Base-by-base conservation (phyloP, 2,113 vertebrate species). In the Vombatus ursinus region DNA sequence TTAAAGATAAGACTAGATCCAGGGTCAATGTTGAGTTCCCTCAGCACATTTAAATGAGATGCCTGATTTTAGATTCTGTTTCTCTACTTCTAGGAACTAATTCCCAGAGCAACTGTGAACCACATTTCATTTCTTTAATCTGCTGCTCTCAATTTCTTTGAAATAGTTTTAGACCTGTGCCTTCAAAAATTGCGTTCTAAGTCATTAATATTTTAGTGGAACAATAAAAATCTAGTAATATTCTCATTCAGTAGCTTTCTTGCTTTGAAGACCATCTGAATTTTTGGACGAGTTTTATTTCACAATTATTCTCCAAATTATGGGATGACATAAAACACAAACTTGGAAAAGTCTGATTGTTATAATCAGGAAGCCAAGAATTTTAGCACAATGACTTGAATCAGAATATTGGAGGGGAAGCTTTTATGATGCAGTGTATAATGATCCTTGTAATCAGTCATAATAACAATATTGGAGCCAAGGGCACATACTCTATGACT, bases 221-320 rank as follows among this genome's bases (percentile, higher is more conserved):
- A 47, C 22, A 92, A 92, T 16, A 91, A 50, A 91, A 19, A 53
- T 14, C 12, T 44, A 44, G 37, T 31, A 92, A 23, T 16, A 52
- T 8, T 90, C 92, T 51, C 53, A 57, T 94, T 90, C 89, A 57
- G 61, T 4, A 48, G 10, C 9, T 53, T 50, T 91, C 57, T 47
- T 92, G n/a, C 48, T 92, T 91, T 94, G 93, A 96, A 93, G 48
- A 3, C 1, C 92, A 91, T 77, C 93, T 91, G 57, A 12, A 52
- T 47, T 53, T 53, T 91, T 92, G 94, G 94, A 52, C 91, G 10
- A 92, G 91, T 61, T 95, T 31, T 68, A 37, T 89, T 97, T 89
- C 22, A 96, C 8, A 93, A 3, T 77, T 91, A 96, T 93, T 94
- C 25, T 92, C 95, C 93, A 94, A 94, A 95, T 25, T 26, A 92